Evolutionary conservation across 2,888 invertebrate genomes (phyloP), one percentile per base, ranked within the genome.

Genomic region (Phengaris alcon): DNA sequence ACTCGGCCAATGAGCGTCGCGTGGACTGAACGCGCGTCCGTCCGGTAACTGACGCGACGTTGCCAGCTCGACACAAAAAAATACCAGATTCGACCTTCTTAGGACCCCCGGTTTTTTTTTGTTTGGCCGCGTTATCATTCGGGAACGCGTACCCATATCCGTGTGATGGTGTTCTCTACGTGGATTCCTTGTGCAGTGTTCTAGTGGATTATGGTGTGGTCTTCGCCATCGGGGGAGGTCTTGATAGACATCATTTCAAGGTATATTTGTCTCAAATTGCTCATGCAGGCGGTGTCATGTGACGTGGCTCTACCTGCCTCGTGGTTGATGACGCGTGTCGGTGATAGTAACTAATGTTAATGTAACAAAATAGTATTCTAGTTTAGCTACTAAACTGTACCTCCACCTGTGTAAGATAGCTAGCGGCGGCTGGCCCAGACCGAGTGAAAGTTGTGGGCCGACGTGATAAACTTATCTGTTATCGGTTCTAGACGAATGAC

Each of bases 31-130:
- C 93, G 93, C 92, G 90, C 90, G 93, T 91, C 88, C 90, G 90
- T 88, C 87, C 87, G 86, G 84, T 87, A 82, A 86, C 84, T 83
- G 84, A 83, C 81, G 92, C 92, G 91, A 90, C 91, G 93, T 92
- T 93, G 93, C 93, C 91, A 92, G 90, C 90, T 92, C 88, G 88
- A 85, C 86, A 86, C 86, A 90, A 91, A 93, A 22, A 92, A 91
- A 89, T 87, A 92, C 90, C 90, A 90, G 90, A 92, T 92, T 93
- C 93, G 92, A 93, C 92, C 93, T 92, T 93, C 92, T 92, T 92
- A 88, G 93, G 92, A 91, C 90, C 91, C 93, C 88, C 86, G 88
- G 86, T 88, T 91, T 93, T 91, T 89, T 90, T 92, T 93, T 90
- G 89, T 92, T 91, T 90, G 87, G 88, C 88, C 88, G 90, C 88